Conservation (phyloP, 53 echinoderm and acorn worm species). For the Actinopyga echinites region DNA sequence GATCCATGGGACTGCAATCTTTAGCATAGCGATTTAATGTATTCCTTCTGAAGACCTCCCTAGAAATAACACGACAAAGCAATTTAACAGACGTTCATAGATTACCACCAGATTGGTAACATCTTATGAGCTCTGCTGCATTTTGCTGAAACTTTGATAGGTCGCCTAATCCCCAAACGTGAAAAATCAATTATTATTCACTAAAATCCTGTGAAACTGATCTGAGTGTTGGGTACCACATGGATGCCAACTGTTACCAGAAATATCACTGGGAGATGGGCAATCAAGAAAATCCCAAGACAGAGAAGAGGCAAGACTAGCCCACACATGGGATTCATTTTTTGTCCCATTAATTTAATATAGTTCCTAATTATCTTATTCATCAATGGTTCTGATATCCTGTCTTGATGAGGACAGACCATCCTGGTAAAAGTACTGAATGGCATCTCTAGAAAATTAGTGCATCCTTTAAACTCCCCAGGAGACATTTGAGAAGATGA, state of each 20-base stretch:
- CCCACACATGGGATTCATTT: constrained; percentile 23
- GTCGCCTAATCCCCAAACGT: constrained; percentile 15
- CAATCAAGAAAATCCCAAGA: constrained; percentile 1
- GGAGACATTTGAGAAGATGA: no score
- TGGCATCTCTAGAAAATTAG: no score
- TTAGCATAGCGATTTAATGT: no score
- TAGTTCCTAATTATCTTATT: constrained; percentile 29
- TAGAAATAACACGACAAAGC: no score
- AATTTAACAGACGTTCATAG: no score
- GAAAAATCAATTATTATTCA: constrained; percentile 25
- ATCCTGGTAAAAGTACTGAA: no score
- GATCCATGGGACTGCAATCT: no score
- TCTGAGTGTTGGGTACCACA: background rate
- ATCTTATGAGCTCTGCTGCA: no score
- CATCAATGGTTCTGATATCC: background rate
- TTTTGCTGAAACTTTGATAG: background rate
- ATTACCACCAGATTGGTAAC: no score
- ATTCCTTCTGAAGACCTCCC: no score
- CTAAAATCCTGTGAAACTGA: background rate
- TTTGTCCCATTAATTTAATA: constrained; percentile 34
- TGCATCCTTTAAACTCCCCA: no score
- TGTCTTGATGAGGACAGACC: no score
- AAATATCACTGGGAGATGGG: background rate
- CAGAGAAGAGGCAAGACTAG: background rate
- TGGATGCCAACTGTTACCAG: constrained; percentile 9